Percentiles rank a stretch among this genome's conserved stretches.
Evolutionary conservation across 1,140 invertebrate genomes (phyloP).

Genomic region (Sesamia nonagrioides): DNA sequence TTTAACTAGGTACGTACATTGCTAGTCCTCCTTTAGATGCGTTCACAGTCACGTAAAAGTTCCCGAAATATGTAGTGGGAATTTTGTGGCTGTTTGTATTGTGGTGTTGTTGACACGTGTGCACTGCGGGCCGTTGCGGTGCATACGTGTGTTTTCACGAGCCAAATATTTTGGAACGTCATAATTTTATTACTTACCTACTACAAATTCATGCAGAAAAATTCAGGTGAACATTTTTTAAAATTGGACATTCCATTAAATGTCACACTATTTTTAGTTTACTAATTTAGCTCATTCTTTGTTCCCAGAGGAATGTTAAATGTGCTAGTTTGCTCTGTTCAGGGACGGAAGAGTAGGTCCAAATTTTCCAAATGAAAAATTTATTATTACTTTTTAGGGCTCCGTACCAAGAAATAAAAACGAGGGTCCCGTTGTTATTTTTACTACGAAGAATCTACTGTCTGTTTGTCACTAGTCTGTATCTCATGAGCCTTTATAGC

Average conservation of each 20-base stretch:
- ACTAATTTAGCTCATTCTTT: not conserved
- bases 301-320: not conserved
- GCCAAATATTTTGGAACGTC: slow-evolving; percentile 35
- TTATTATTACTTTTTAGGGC: no score
- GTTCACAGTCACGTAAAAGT: no score
- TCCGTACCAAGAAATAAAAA: no score
- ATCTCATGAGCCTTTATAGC: no score
- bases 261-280: slow-evolving; percentile 5
- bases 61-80: not conserved
- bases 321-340: not conserved
- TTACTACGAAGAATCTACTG: no score
- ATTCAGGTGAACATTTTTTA: slow-evolving; percentile 7
- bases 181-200: slow-evolving; percentile 37
- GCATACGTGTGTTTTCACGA: slow-evolving; percentile 12
- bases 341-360: slow-evolving; percentile 1
- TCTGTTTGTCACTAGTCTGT: no score
- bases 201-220: slow-evolving; percentile 18
- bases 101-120: slow-evolving; percentile 14
- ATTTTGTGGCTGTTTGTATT: not conserved
- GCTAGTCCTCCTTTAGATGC: no score
- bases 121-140: slow-evolving; percentile 27
- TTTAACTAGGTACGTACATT: no score
- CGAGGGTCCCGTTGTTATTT: no score
- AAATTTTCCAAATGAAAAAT: no score
- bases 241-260: slow-evolving; percentile 3